Evolutionary conservation across 2,888 invertebrate genomes (phyloP).

Genomic region (Caprella mutica): DNA sequence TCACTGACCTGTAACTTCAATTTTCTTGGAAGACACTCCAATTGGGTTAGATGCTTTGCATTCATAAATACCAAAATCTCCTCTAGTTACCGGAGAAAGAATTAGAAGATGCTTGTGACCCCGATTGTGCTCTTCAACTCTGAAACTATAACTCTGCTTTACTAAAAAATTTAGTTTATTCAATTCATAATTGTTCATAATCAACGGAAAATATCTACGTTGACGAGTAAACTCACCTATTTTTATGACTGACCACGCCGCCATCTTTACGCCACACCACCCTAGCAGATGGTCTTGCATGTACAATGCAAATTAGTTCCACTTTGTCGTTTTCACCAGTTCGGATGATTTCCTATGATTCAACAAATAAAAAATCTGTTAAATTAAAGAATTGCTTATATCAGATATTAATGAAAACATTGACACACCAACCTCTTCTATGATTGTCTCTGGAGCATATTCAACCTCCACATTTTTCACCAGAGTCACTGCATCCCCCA

Average conservation of each 20-base stretch:
- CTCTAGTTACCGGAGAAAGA: background rate
- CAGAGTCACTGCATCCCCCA: constrained; percentile 14
- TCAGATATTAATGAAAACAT: too few species aligned
- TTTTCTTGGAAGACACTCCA: background rate
- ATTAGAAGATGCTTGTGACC: background rate
- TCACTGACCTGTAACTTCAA: constrained; percentile 4
- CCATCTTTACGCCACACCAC: constrained; percentile 21
- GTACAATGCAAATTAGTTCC: constrained; percentile 30
- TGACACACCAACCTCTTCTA: constrained; percentile 19
- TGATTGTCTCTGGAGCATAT: constrained; percentile 23
- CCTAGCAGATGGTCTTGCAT: constrained; percentile 20
- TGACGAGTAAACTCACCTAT: too few species aligned
- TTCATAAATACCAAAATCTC: background rate
- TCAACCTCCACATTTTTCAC: constrained; percentile 13
- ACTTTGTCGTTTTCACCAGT: constrained; percentile 32
- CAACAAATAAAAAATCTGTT: too few species aligned
- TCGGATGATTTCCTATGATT: constrained; percentile 24
- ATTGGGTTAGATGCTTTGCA: constrained; percentile 1
- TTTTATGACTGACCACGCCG: background rate
- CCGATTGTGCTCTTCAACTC: too few species aligned
- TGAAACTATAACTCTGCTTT: too few species aligned
- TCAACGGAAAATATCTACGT: too few species aligned
- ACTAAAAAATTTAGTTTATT: too few species aligned
- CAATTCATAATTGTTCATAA: too few species aligned
- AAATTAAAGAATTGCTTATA: too few species aligned